Evolutionary conservation across 2,888 invertebrate species (phyloP).

Genomic region (Monochamus alternatus): DNA sequence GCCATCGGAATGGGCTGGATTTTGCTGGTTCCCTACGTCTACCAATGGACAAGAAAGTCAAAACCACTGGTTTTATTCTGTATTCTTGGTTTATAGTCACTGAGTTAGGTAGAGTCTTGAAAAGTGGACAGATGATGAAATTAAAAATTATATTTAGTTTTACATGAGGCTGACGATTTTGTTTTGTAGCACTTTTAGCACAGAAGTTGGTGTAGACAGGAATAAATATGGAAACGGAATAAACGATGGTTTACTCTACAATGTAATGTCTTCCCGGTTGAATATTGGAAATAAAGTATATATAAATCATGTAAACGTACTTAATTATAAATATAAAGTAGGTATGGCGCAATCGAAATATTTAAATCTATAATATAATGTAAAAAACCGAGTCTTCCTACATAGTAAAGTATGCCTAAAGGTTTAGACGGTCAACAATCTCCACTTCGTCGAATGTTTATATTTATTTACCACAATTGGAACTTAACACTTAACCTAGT

Average conservation of each 20-base stretch:
- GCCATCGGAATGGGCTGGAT: slow-evolving; percentile 1
- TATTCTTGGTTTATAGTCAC: no score
- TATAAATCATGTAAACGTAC: slow-evolving; percentile 22
- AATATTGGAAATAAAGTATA: slow-evolving; percentile 5
- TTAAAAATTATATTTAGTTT: no score
- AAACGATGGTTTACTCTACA: slow-evolving; percentile 6
- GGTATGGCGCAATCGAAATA: slow-evolving; percentile 29
- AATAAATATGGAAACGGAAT: neutral
- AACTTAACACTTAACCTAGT: slow-evolving; percentile 15
- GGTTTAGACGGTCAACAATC: slow-evolving; percentile 35
- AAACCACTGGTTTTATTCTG: no score
- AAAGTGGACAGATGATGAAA: no score
- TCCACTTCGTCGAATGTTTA: slow-evolving; percentile 20
- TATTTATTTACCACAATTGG: slow-evolving; percentile 11
- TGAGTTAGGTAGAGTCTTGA: no score
- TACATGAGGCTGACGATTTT: no score
- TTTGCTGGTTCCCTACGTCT: slow-evolving; percentile 1
- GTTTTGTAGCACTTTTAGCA: no score
- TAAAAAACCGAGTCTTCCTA: slow-evolving; percentile 43
- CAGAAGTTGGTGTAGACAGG: neutral
- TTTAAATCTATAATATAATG: slow-evolving; percentile 33
- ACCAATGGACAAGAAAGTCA: neutral
- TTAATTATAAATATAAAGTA: slow-evolving; percentile 25
- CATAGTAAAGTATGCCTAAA: slow-evolving; percentile 32
- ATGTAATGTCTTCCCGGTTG: slow-evolving; percentile 2